phyloP scores from a whole-genome alignment of 2,113 vertebrate species.

The Montifringilla adamsi region DNA sequence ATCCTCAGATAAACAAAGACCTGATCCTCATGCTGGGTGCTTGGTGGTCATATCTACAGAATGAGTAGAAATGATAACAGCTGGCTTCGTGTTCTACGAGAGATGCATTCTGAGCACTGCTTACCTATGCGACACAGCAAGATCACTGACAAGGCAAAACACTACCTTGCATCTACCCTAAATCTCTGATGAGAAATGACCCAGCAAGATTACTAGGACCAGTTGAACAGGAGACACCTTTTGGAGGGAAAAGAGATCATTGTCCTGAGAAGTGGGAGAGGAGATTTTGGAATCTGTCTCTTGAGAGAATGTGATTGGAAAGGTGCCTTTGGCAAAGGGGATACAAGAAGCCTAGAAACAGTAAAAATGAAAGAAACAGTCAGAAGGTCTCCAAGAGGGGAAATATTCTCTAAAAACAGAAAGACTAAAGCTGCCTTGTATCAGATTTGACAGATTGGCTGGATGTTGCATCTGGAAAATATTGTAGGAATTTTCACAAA shows the following conservation, averaged over 20 bases:
- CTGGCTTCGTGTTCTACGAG: not conserved
- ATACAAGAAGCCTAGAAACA: not conserved
- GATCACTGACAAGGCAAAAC: not conserved
- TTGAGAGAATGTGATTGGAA: not conserved
- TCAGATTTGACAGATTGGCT: not conserved
- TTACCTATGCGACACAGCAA: not conserved
- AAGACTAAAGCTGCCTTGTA: not conserved
- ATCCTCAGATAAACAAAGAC: not conserved
- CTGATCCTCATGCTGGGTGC: not conserved
- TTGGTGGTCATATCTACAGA: not conserved
- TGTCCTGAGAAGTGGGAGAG: not conserved
- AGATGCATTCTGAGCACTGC: not conserved
- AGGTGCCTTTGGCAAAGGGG: not conserved
- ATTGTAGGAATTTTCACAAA: not conserved
- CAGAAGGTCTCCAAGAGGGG: not conserved
- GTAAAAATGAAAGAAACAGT: not conserved
- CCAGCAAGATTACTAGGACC: not conserved
- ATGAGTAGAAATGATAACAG: not conserved
- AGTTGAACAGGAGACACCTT: not conserved
- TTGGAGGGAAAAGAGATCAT: not conserved
- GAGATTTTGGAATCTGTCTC: not conserved
- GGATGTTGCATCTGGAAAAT: not conserved
- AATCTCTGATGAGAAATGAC: not conserved
- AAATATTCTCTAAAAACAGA: not conserved
- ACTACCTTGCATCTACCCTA: not conserved